Evolutionary conservation across 2,113 vertebrate genomes (phyloP).

Genomic region (Orientallactaga bullata): DNA sequence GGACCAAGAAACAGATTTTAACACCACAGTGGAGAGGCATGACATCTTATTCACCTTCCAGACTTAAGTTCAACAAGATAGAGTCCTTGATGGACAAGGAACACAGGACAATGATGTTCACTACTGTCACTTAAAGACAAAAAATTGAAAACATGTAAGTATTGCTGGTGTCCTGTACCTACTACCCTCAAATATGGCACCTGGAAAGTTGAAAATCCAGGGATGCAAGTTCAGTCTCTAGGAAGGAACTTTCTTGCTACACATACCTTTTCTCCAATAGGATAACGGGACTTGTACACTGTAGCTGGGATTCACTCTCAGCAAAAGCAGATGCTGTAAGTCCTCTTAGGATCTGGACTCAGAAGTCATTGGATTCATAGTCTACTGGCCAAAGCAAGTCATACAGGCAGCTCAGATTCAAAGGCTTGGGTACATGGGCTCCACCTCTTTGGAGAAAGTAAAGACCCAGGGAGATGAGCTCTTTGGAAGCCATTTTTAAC

Average conservation of each 20-base stretch:
- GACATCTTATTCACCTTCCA: constrained; percentile 21
- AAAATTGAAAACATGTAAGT: not conserved
- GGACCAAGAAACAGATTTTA: not conserved
- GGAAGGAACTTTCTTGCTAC: not conserved
- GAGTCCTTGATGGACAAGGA: not conserved
- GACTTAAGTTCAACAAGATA: constrained; percentile 1
- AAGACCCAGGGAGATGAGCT: too few relatives aligned
- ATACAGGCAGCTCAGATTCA: not conserved
- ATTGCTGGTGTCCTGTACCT: not conserved
- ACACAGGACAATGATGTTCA: not conserved
- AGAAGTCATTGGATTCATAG: not conserved
- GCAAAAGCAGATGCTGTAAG: constrained; percentile 17
- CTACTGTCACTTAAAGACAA: not conserved
- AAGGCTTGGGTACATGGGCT: not conserved
- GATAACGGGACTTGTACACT: not conserved
- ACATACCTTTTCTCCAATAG: not conserved
- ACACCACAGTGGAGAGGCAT: not conserved
- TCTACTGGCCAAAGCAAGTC: not conserved
- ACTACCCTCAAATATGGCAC: not conserved
- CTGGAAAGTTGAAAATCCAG: not conserved
- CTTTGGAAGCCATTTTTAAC: not conserved
- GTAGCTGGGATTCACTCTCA: not conserved
- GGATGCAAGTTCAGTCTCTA: not conserved
- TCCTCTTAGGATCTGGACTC: not conserved
- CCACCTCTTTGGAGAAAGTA: constrained; percentile 8